Percentiles rank a stretch among this genome's conserved stretches.
phyloP scores from a whole-genome alignment of 2,888 invertebrate species.

The Strigamia crassipes region DNA sequence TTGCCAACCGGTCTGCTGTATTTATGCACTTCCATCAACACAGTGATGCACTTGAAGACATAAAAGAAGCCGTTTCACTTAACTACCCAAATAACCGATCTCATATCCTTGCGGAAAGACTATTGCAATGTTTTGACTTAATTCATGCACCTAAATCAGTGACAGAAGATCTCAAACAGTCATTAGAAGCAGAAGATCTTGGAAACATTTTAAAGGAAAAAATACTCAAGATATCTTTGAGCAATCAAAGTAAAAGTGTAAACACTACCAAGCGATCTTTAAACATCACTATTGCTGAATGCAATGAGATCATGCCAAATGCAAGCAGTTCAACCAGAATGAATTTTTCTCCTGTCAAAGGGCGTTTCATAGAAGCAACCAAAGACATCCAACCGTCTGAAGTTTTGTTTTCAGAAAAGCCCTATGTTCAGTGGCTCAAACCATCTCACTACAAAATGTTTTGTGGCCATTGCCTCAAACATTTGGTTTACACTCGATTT shows the following conservation, averaged over 20 bases:
- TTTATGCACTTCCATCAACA: background rate
- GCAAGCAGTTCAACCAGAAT: background rate
- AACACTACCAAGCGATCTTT: background rate
- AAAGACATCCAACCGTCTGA: background rate
- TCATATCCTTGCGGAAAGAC: background rate
- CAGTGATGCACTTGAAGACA: background rate
- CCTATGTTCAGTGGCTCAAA: background rate
- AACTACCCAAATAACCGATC: background rate
- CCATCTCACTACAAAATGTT: background rate
- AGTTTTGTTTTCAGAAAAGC: background rate
- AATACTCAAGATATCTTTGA: background rate
- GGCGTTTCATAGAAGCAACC: background rate
- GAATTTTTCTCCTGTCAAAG: background rate
- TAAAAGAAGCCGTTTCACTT: background rate
- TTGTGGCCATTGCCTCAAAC: background rate
- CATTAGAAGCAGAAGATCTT: background rate
- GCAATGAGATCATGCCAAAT: background rate
- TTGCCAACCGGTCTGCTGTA: background rate
- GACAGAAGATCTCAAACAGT: background rate
- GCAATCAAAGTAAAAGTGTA: background rate
- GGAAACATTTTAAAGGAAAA: background rate
- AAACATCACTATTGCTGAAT: background rate
- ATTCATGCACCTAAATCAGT: background rate
- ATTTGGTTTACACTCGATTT: background rate
- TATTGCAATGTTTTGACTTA: background rate